phyloP scores from a whole-genome alignment of 2,113 vertebrate genomes.

The Alethe castanea region DNA sequence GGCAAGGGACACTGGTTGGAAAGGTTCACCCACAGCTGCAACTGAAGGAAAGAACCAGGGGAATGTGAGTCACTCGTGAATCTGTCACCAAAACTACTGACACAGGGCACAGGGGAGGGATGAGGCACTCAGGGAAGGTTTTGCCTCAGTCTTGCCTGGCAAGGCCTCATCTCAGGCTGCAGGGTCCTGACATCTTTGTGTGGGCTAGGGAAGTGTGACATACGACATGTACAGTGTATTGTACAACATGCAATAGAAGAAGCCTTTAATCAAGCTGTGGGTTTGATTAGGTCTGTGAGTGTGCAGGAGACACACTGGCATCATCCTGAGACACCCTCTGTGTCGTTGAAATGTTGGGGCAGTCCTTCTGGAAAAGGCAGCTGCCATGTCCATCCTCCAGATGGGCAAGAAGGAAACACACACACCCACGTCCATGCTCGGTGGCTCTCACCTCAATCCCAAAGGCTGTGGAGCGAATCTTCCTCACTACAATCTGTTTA shows the following conservation, averaged over 20 bases:
- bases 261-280: background rate
- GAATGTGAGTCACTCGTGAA: rapidly evolving
- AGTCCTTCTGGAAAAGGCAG: background rate
- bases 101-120: background rate
- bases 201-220: background rate
- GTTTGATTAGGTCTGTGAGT: background rate
- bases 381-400: background rate
- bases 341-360: background rate
- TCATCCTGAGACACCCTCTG: background rate
- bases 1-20: background rate
- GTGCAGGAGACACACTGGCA: background rate
- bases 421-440: background rate
- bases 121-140: background rate
- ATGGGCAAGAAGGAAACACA: background rate
- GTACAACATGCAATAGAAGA: background rate
- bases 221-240: no score
- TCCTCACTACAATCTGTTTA: background rate
- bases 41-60: background rate
- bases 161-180: background rate
- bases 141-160: background rate
- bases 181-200: background rate
- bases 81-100: background rate
- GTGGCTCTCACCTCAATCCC: background rate
- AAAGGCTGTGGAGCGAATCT: background rate
- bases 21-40: background rate